Evolutionary conservation across 2,888 invertebrate genomes (phyloP).

Genomic region (Ferrisia virgata): DNA sequence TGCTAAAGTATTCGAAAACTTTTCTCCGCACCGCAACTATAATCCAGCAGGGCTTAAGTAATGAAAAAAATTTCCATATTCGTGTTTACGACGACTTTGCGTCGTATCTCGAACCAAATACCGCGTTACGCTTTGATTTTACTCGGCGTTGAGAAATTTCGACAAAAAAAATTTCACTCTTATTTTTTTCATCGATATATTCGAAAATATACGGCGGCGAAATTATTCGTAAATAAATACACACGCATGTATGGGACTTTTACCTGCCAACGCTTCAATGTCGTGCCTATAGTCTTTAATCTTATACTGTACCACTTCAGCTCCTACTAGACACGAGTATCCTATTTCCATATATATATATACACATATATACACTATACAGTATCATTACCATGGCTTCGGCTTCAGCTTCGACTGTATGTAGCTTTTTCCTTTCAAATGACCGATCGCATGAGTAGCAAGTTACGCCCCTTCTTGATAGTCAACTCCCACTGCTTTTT

Average conservation of each 20-base stretch:
- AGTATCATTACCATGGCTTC: background rate
- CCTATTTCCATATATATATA: no score
- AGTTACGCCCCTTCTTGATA: slow-evolving; percentile 3
- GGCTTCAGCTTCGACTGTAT: background rate
- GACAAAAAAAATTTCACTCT: no score
- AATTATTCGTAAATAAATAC: no score
- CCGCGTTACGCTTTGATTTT: background rate
- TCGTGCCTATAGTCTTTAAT: no score
- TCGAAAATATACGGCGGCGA: no score
- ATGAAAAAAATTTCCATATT: slow-evolving; percentile 7
- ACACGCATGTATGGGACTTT: no score
- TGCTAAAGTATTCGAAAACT: slow-evolving; percentile 26
- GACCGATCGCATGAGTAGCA: background rate
- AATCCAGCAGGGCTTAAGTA: background rate
- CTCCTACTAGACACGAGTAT: no score
- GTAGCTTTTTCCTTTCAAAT: background rate
- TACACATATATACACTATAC: background rate
- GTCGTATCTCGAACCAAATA: background rate
- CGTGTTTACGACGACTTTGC: background rate
- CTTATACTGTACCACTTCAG: no score
- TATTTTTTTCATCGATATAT: no score
- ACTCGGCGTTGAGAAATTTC: no score
- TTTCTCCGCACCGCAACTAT: background rate
- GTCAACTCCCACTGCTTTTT: slow-evolving; percentile 19
- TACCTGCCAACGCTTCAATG: no score